These are phyloP conservation scores for Muntiacus reevesi DNA, from an alignment of 2,113 vertebrate genomes.

Conservation along the genomic window DNA sequence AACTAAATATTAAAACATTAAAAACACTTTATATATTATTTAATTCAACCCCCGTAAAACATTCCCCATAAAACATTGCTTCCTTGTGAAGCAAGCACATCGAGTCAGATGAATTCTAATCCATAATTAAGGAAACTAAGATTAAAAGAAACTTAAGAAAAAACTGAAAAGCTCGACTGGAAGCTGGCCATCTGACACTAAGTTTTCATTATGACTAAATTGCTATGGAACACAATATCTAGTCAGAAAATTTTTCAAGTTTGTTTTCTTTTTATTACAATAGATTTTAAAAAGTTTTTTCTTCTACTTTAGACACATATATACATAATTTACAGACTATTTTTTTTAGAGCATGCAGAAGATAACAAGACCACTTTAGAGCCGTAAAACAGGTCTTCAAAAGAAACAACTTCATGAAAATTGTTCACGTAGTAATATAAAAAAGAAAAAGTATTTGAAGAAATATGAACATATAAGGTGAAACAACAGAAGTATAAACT, in stretches of 20 bases:
- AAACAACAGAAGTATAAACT: neutral
- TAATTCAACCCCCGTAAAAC: neutral
- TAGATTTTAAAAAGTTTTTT: neutral
- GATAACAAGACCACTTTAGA: neutral
- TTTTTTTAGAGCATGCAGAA: neutral
- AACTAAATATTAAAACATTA: neutral
- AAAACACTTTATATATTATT: neutral
- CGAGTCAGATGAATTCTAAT: neutral
- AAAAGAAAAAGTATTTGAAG: neutral
- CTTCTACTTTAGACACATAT: neutral
- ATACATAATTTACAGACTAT: neutral
- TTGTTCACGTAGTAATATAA: neutral
- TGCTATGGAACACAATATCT: neutral
- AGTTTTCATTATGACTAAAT: neutral
- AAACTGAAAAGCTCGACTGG: neutral
- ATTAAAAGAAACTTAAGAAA: neutral
- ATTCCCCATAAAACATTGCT: neutral
- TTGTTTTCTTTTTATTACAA: neutral
- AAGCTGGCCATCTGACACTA: neutral
- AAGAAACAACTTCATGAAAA: neutral
- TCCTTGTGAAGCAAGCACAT: neutral
- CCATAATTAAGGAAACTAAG: neutral
- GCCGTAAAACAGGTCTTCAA: neutral
- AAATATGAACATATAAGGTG: slow-evolving; percentile 17
- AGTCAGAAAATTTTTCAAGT: neutral